These are phyloP conservation scores for Lathamus discolor DNA, from an alignment of 2,113 vertebrate species.

Conservation along the genomic window DNA sequence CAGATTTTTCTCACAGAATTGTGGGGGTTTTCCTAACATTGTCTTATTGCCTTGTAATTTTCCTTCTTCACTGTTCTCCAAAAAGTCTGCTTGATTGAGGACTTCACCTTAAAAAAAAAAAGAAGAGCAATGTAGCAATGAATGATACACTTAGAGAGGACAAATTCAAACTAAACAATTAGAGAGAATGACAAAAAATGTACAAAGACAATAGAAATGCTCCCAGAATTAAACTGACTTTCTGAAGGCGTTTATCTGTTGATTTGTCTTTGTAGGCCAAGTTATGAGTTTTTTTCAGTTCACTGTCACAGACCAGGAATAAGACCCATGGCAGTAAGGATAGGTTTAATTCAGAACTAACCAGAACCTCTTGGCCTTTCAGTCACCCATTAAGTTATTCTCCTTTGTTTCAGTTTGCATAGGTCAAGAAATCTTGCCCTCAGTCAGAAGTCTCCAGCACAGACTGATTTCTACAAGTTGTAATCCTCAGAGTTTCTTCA, in stretches of 20 bases:
- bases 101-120: background rate
- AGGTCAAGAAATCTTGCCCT: background rate
- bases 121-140: background rate
- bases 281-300: background rate
- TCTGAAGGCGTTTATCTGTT: background rate
- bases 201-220: background rate
- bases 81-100: background rate
- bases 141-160: background rate
- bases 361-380: background rate
- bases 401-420: background rate
- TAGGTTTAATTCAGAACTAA: background rate
- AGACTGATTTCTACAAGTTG: background rate
- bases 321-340: background rate
- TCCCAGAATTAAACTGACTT: background rate
- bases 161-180: background rate
- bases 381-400: background rate
- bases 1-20: background rate
- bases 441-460: background rate
- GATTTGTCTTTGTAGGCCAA: background rate
- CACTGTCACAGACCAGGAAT: background rate
- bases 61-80: background rate
- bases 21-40: accelerated
- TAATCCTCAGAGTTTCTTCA: background rate
- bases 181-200: background rate
- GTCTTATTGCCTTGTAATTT: background rate